Evolutionary conservation across 2,797 vertebrate species (phyloP), one percentile per base, ranked within the genome.

Genomic region (Dryobates pubescens): DNA sequence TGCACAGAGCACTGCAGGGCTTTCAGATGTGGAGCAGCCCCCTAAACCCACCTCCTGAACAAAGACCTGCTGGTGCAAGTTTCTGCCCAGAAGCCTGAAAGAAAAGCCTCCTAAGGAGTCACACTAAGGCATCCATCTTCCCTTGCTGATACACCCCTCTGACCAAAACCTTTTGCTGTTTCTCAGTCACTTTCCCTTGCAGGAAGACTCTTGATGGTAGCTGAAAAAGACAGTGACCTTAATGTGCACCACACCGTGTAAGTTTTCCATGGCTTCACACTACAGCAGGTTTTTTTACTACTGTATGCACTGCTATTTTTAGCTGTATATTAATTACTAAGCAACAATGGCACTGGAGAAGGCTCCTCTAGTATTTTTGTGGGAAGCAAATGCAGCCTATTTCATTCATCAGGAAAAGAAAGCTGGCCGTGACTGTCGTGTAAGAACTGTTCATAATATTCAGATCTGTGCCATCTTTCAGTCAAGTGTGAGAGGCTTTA

Each of bases 281-380:
- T 78, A 49, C 51, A 96, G 93, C 86, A 89, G 61, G 71, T 90
- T 92, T 97, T 96, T 97, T 97, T 88, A 95, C 91, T 83, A 87
- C 91, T 93, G 88, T 92, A 96, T 97, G 94, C 91, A 85, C 20
- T 94, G 90, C 92, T 98, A 95, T 95, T 97, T 97, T 97, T 97
- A 97, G 94, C 89, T 82, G 32, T 10, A 20, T 85, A 96, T 96
- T 95, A 96, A 95, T 90, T 95, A 88, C 70, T 84, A 95, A 94
- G 79, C 79, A 91, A 86, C 49, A n/a, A 67, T 89, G 86, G 95
- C 96, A 93, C 53, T 75, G 79, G 94, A 96, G 86, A 74, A 89
- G 91, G 45, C n/a, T 58, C 13, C 70, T 93, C 7, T 32, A 1
- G 16, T 96, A 29, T 65, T 49, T 93, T 71, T 71, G 69, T 63